Conservation (phyloP, 2,113 vertebrate species). For the Butastur rufipennis region DNA sequence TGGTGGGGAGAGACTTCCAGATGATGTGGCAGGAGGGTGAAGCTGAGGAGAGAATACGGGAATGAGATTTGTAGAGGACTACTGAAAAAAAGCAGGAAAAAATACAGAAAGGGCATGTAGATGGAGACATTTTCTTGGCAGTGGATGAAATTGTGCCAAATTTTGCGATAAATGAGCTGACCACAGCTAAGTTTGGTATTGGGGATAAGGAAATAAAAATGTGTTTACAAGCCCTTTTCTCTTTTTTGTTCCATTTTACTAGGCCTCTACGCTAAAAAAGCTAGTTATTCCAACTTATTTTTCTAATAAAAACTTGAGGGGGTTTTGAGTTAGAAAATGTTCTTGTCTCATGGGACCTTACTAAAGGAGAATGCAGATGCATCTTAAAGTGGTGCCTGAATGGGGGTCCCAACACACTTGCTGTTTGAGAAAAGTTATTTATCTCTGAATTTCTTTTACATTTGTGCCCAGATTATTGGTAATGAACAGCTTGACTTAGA, state of each 20-base stretch:
- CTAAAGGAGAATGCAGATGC: neutral
- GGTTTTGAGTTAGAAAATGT: neutral
- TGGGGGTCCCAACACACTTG: neutral
- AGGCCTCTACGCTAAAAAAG: neutral
- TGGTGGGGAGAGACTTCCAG: neutral
- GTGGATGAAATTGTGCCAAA: neutral
- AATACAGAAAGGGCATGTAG: neutral
- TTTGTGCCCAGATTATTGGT: neutral
- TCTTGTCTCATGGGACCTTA: neutral
- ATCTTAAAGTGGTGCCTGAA: neutral
- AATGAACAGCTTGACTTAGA: neutral
- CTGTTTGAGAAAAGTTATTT: neutral
- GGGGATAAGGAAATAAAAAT: neutral
- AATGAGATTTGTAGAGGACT: neutral
- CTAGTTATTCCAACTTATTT: neutral
- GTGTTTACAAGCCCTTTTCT: neutral
- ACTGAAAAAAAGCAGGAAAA: neutral
- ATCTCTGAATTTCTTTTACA: neutral
- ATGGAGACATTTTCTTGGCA: neutral
- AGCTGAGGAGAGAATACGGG: neutral
- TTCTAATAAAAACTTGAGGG: neutral
- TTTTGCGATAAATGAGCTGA: neutral
- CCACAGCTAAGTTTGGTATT: neutral
- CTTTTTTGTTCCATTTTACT: neutral
- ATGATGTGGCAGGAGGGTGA: neutral